Evolutionary conservation across 1,140 invertebrate species (phyloP), one percentile per base, ranked within the genome.

Genomic region (Pemphigus obesinymphae): DNA sequence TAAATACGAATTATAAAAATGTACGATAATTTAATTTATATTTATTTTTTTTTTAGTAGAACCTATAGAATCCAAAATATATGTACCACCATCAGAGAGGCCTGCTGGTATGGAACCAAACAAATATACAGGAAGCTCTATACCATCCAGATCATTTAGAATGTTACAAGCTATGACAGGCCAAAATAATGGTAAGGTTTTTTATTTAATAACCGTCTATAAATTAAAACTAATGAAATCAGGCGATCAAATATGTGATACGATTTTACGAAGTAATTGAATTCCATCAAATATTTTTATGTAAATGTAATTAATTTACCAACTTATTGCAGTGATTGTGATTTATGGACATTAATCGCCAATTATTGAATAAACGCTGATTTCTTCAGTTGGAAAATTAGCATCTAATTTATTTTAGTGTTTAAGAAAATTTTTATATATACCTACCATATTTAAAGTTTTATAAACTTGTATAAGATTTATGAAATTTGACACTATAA

Each of bases 141-240:
- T 96, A 86, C 95, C 95, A 63, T 95, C 94, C 83, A 90, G 93
- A 85, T 95, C 94, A 26, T 96, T 96, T 86, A 91, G 91, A 86
- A 92, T 96, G 85, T 88, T 96, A 50, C 94, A 96, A 88, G 91
- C 92, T 40, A 94, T 95, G 92, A 94, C 93, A 63, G 90, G 66
- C 17, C 82, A 82, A 37, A 73, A 82, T 43, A 70, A 70, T 23
- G 82, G 82, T 82, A 73, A 58, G 6, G 23, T 68, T 61, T 40
- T 0, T n/a, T 15, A 31, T 50, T 45, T 26, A 26, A 6, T 73
- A 73, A 26, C 31, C 23, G 6, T 55, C 7, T 63, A 61, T 29
- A 15, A 15, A 34, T 70, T 26, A 26, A 26, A 8, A 61, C 40
- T 63, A 80, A 80, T 80, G 37, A 29, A 78, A 63, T 50, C 37